phyloP scores from a whole-genome alignment of 2,113 vertebrate genomes.

The Lampris incognitus region DNA sequence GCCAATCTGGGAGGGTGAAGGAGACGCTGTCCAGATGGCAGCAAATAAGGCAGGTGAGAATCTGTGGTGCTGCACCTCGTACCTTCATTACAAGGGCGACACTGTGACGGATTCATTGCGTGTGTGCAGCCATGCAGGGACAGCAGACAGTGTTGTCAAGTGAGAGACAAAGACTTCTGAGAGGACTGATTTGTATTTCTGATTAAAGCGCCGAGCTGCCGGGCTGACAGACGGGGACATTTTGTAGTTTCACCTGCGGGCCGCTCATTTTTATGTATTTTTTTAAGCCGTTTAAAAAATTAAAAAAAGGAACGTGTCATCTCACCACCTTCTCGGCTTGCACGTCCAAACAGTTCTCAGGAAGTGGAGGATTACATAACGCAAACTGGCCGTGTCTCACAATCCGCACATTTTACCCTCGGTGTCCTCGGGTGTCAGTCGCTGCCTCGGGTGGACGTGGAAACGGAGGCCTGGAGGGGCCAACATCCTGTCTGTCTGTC shows the following conservation, averaged over 20 bases:
- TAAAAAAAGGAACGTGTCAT: background rate
- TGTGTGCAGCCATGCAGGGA: slow-evolving; percentile 33
- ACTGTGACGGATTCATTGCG: slow-evolving; percentile 37
- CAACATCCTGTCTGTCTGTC: background rate
- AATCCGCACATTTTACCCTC: background rate
- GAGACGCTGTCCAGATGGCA: slow-evolving; percentile 53
- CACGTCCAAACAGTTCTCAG: background rate
- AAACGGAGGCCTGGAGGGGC: background rate
- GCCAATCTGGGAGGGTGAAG: slow-evolving; percentile 35
- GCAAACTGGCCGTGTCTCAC: background rate
- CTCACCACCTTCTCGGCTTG: background rate
- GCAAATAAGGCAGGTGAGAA: background rate
- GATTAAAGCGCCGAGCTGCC: background rate
- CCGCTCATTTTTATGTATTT: background rate
- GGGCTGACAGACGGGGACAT: background rate
- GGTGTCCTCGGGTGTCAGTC: background rate
- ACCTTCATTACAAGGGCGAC: too few relatives aligned
- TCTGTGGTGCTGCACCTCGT: background rate
- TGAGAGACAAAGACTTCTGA: slow-evolving; percentile 29
- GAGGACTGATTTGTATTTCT: slow-evolving; percentile 26
- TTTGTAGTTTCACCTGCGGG: background rate
- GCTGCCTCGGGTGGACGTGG: background rate
- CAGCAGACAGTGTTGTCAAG: slow-evolving; percentile 31
- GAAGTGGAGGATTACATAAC: background rate
- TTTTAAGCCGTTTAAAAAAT: background rate